Base-by-base conservation (phyloP, 2,888 invertebrate genomes). In the Macrophya alboannulata region DNA sequence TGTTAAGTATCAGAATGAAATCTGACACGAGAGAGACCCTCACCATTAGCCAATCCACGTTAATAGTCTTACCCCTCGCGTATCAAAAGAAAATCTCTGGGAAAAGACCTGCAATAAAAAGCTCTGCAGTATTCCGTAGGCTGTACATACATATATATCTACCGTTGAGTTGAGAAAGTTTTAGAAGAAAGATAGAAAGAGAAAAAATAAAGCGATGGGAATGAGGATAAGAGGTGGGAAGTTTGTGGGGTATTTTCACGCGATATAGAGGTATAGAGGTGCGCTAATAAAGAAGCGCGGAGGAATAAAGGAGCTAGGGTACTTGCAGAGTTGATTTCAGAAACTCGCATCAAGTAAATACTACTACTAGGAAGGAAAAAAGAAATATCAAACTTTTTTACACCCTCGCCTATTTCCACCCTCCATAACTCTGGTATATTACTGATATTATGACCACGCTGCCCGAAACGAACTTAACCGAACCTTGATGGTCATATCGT, bases 341-440 rank as follows among this genome's bases (percentile, higher is more conserved):
- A 81, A 81, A 81, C 43, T 81, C 43, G 43, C 25, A 21, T 81
- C 81, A 62, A 59, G 43, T 43, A 81, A 59, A 81, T 62, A 81
- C 81, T 40, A 81, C 81, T 40, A 62, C 43, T 62, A 15, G 43
- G 40, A 43, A 62, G 21, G 37, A 12, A 17, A 25, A 40, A 62
- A 62, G 62, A 43, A 81, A 81, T 81, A 21, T 62, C 40, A 81
- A 62, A 62, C 43, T 77, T 81, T 40, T 81, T 62, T 62, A 17
- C 62, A 10, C 62, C 43, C 59, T 40, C 10, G 12, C 25, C 40
- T 25, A 43, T 40, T 59, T 59, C 40, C 12, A 43, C 62, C 62
- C 51, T 21, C 10, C 59, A 59, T 43, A 51, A 37, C 81, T 21
- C 21, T 15, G 62, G 55, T 31, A 62, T 43, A 81, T 79, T 55